Evolutionary conservation across 2,888 invertebrate species (phyloP).

Genomic region (Protonemura montana): DNA sequence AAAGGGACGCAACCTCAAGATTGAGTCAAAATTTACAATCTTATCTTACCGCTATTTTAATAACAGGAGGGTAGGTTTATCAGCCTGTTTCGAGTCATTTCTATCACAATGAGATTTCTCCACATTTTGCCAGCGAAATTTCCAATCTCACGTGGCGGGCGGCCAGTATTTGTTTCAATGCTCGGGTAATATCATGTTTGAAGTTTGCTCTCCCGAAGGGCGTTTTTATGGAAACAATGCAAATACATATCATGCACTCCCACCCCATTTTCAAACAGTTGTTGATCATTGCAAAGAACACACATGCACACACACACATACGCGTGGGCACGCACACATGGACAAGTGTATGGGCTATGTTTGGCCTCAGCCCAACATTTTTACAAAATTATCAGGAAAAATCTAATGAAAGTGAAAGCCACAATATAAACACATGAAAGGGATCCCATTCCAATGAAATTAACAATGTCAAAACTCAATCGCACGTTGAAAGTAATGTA

Average conservation of each 20-base stretch:
- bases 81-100: too few relatives aligned
- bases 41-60: too few relatives aligned
- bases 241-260: background rate
- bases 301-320: background rate
- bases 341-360: background rate
- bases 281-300: slow-evolving; percentile 4
- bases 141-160: background rate
- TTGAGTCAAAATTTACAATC: too few relatives aligned
- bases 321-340: too few relatives aligned
- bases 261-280: background rate
- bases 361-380: background rate
- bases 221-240: background rate
- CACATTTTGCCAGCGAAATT: background rate
- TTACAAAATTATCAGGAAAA: background rate
- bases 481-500: background rate
- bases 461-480: background rate
- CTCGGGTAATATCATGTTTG: background rate
- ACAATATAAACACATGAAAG: background rate
- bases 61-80: too few relatives aligned
- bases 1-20: too few relatives aligned
- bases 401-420: background rate
- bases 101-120: too few relatives aligned
- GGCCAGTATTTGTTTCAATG: background rate
- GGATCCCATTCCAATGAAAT: background rate
- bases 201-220: background rate